phyloP scores from a whole-genome alignment of 2,113 vertebrate genomes.

The Ammodytes dubius region DNA sequence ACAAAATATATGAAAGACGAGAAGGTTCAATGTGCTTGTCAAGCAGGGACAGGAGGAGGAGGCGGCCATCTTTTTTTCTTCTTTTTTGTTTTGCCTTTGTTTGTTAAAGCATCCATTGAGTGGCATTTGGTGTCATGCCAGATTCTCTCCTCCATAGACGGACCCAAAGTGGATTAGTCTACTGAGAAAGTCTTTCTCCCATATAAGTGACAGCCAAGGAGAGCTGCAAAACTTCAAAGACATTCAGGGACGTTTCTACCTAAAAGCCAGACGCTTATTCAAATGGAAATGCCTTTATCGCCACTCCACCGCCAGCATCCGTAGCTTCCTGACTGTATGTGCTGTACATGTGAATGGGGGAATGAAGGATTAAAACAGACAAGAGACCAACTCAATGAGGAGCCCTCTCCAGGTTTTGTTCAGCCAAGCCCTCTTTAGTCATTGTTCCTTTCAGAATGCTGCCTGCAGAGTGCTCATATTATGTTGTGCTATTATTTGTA shows the following conservation, averaged over 20 bases:
- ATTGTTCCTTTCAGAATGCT: slow-evolving; percentile 15
- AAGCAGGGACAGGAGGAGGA: slow-evolving; percentile 59
- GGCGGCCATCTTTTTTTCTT: slow-evolving; percentile 52
- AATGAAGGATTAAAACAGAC: slow-evolving; percentile 48
- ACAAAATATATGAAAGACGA: slow-evolving; percentile 78
- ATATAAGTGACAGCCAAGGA: slow-evolving; percentile 68
- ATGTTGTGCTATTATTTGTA: not conserved
- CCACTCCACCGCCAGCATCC: slow-evolving; percentile 29
- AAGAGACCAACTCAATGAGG: slow-evolving; percentile 34
- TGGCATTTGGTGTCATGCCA: slow-evolving; percentile 83
- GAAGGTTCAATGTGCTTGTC: slow-evolving; percentile 62
- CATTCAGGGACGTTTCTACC: slow-evolving; percentile 60
- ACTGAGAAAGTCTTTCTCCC: slow-evolving; percentile 66
- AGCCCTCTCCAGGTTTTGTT: slow-evolving; percentile 42
- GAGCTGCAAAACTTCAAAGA: slow-evolving; percentile 66
- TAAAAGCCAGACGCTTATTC: slow-evolving; percentile 68
- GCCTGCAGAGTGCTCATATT: not conserved
- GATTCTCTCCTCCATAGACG: slow-evolving; percentile 62
- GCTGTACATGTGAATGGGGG: slow-evolving; percentile 58
- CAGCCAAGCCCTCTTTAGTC: slow-evolving; percentile 13
- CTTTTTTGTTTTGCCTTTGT: slow-evolving; percentile 62
- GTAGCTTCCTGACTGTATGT: slow-evolving; percentile 74
- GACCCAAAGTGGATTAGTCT: slow-evolving; percentile 76
- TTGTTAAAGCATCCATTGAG: slow-evolving; percentile 73
- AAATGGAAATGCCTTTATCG: slow-evolving; percentile 75